Evolutionary conservation across 1,140 invertebrate species (phyloP).

Genomic region (Whitmania pigra): DNA sequence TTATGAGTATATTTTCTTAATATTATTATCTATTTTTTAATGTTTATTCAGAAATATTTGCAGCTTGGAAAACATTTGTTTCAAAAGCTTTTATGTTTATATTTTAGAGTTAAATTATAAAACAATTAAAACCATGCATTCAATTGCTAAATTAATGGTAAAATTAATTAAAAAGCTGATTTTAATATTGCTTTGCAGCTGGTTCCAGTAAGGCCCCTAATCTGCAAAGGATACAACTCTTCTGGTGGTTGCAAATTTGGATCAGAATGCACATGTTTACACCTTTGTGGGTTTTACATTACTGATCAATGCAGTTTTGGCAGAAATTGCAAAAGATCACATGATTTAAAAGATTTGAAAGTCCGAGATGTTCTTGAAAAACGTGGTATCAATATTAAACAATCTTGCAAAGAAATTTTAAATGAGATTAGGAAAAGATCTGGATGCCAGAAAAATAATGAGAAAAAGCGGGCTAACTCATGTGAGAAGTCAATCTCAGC

Average conservation of each 20-base stretch:
- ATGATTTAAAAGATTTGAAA: slow-evolving; percentile 13
- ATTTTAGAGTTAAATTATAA: too few relatives aligned
- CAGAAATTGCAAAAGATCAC: slow-evolving; percentile 19
- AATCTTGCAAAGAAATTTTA: slow-evolving; percentile 12
- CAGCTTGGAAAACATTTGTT: too few relatives aligned
- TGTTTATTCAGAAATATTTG: too few relatives aligned
- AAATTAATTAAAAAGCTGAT: neutral
- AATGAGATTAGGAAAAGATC: slow-evolving; percentile 11
- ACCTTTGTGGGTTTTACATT: slow-evolving; percentile 16
- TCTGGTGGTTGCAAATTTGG: slow-evolving; percentile 1
- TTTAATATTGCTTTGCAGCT: too few relatives aligned
- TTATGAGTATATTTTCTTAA: too few relatives aligned
- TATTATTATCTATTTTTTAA: too few relatives aligned
- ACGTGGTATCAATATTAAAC: slow-evolving; percentile 12
- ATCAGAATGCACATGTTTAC: neutral
- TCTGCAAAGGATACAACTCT: slow-evolving; percentile 17
- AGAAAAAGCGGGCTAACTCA: too few relatives aligned
- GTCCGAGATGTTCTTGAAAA: slow-evolving; percentile 9
- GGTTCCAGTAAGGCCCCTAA: neutral
- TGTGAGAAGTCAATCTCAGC: too few relatives aligned
- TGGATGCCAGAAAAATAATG: too few relatives aligned
- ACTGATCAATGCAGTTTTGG: slow-evolving; percentile 16
- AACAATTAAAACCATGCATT: too few relatives aligned
- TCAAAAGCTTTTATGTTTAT: too few relatives aligned
- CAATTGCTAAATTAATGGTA: too few relatives aligned